phyloP scores from a whole-genome alignment of 1,140 invertebrate genomes.

The Zaprionus vittiger region DNA sequence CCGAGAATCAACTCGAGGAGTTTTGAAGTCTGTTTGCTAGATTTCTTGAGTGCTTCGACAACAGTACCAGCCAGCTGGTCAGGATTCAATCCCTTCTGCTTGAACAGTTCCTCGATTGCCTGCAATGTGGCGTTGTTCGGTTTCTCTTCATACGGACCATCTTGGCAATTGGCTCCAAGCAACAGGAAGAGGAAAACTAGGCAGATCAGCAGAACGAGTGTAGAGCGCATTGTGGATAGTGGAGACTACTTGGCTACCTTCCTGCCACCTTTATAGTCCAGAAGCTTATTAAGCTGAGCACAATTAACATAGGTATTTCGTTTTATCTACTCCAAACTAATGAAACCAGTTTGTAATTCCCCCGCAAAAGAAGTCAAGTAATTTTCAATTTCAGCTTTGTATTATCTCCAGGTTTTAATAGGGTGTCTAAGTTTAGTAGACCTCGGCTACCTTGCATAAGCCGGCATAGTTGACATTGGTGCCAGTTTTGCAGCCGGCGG shows the following conservation, averaged over 20 bases:
- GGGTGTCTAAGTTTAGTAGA: slow-evolving; percentile 15
- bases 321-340: background rate
- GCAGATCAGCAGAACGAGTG: background rate
- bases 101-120: background rate
- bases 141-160: accelerated
- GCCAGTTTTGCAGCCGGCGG: slow-evolving; percentile 54
- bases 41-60: background rate
- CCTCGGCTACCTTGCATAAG: slow-evolving; percentile 41
- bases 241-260: background rate
- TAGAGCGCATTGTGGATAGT: background rate
- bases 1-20: background rate
- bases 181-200: background rate
- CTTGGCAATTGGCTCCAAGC: no score
- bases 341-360: background rate
- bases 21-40: background rate
- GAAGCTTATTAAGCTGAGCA: no score
- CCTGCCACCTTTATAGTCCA: background rate
- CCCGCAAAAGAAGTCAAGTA: background rate
- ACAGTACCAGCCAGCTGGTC: background rate
- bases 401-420: background rate
- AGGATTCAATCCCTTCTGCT: background rate
- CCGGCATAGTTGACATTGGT: slow-evolving; percentile 45
- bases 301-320: background rate
- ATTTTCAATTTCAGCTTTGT: slow-evolving; percentile 1
- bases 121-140: no score